phyloP scores from a whole-genome alignment of 2,888 invertebrate genomes.

The Drosophila cognata region DNA sequence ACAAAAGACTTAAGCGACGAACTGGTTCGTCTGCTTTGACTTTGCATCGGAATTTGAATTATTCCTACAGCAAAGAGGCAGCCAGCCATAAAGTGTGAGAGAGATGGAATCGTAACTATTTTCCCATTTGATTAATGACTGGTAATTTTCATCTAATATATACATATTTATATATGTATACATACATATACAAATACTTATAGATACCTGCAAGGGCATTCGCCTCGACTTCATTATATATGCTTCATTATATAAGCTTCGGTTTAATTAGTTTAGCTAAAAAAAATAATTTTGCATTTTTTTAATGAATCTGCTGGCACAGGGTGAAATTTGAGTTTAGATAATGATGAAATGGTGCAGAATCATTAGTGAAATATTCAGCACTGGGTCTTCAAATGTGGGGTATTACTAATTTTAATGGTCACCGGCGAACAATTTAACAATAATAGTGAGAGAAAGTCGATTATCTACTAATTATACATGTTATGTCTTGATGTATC shows the following conservation, averaged over 20 bases:
- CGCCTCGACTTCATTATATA: slow-evolving; percentile 42
- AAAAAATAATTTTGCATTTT: slow-evolving; percentile 47
- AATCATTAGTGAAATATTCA: slow-evolving; percentile 57
- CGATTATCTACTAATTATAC: not conserved
- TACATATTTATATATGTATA: not conserved
- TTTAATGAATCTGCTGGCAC: slow-evolving; percentile 58
- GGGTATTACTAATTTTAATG: slow-evolving; percentile 50
- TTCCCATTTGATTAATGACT: slow-evolving; percentile 71
- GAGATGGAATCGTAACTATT: slow-evolving; percentile 55
- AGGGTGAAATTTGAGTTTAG: slow-evolving; percentile 55
- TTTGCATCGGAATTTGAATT: slow-evolving; percentile 65
- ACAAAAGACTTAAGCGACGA: slow-evolving; percentile 74
- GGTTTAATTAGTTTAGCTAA: slow-evolving; percentile 67
- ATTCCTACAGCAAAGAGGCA: slow-evolving; percentile 38
- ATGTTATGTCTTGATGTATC: not conserved
- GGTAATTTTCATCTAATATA: slow-evolving; percentile 53
- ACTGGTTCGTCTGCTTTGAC: slow-evolving; percentile 56
- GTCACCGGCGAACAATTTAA: not conserved
- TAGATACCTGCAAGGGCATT: slow-evolving; percentile 47
- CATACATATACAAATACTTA: not conserved
- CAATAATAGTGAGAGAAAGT: not conserved
- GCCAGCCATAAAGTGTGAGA: slow-evolving; percentile 14
- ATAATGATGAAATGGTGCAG: slow-evolving; percentile 58
- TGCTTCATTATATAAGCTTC: slow-evolving; percentile 69
- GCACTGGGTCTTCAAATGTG: slow-evolving; percentile 39